These are phyloP conservation scores for Rynchops niger DNA, from an alignment of 2,113 vertebrate species.

Conservation along the genomic window DNA sequence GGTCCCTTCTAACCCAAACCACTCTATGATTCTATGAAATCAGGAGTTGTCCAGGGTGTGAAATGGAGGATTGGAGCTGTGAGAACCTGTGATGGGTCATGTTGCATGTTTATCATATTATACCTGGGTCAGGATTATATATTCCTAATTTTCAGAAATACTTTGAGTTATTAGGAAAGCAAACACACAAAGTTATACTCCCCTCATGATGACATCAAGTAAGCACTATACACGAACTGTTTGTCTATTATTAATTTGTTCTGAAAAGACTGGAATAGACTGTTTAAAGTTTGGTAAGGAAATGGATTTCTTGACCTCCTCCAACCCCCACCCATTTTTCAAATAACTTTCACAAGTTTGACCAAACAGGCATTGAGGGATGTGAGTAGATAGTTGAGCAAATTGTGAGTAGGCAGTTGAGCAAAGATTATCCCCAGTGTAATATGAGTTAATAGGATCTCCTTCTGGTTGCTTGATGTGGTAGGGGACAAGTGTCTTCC, in stretches of 20 bases:
- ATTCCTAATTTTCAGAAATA: conserved; percentile 47
- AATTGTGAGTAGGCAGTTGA: conserved; percentile 26
- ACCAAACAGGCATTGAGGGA: conserved; percentile 28
- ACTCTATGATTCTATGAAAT: background rate
- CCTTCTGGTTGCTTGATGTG: background rate
- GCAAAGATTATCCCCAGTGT: background rate
- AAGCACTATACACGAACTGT: conserved; percentile 11
- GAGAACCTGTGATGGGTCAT: rapidly evolving
- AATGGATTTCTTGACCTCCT: conserved; percentile 55
- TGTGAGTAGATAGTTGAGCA: conserved; percentile 27
- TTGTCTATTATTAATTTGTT: conserved; percentile 56
- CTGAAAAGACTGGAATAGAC: background rate
- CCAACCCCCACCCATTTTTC: conserved; percentile 19
- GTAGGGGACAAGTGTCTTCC: background rate
- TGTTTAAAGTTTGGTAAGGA: conserved; percentile 24
- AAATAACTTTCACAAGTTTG: conserved; percentile 32
- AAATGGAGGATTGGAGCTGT: background rate
- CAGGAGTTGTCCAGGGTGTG: background rate
- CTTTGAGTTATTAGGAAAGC: conserved; percentile 44
- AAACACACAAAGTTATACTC: background rate
- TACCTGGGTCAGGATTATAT: background rate
- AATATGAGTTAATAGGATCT: conserved; percentile 16
- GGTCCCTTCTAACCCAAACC: background rate
- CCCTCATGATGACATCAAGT: conserved; percentile 15
- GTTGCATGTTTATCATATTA: background rate